Evolutionary conservation across 2,888 invertebrate species (phyloP), one percentile per base, ranked within the genome.

Genomic region (Eupithecia centaureata): DNA sequence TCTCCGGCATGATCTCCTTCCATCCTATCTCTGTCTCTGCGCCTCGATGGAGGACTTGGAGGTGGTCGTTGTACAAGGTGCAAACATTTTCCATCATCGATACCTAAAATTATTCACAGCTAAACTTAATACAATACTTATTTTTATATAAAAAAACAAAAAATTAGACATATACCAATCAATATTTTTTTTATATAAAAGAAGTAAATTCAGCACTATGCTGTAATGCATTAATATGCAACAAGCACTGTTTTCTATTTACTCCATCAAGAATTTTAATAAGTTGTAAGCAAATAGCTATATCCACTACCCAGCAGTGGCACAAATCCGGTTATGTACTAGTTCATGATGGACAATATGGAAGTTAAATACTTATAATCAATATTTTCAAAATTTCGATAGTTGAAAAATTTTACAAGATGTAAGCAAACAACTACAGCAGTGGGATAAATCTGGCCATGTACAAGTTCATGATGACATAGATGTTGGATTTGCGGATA

Each of bases 61-160:
- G 71, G 69, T 62, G 61, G 32, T 28, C 97, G 94, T 86, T 98
- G 96, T 22, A 98, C 98, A 84, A 99, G 94, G 87, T 99, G 99
- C 63, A 99, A 95, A 35, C 98, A 98, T 91, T 98, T 98, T 1
- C 97, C 98, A 84, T 97, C 94, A n/a, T 58, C 38, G 28, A 98
- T 96, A 93, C 97, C 98, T 97, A 52, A 63, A 68, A 65, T n/a
- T 38, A 22, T 57, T 7, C 15, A 27, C 1, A 15, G 13, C 27
- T 57, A 27, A 7, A 56, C 30, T 7, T 33, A 10, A n/a, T n/a
- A 18, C 27, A 27, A 1, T 13, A 15, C n/a, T n/a, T n/a, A n/a
- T n/a, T n/a, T n/a, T n/a, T n/a, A n/a, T n/a, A n/a, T n/a, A n/a
- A n/a, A n/a, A n/a, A n/a, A n/a, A n/a, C n/a, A n/a, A n/a, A n/a